A percentile compares a stretch with the other conserved stretches of the same genome.
Conservation (phyloP, 1,140 invertebrate species). For the Drosophila murphyi region DNA sequence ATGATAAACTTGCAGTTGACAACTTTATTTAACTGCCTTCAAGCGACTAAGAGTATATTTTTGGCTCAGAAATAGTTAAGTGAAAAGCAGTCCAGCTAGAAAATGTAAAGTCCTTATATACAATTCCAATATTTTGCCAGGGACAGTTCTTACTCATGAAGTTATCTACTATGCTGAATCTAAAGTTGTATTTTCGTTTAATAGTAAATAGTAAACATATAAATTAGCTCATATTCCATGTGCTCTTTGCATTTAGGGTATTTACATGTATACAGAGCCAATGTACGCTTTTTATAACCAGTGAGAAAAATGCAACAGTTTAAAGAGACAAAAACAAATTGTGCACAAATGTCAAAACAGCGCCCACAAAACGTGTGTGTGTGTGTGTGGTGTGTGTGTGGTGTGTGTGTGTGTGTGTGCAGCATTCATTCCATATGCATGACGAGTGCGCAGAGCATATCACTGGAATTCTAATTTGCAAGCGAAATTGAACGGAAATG, state of each 20-base stretch:
- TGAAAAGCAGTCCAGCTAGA: no score
- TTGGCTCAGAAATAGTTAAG: no score
- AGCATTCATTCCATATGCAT: conserved; percentile 69
- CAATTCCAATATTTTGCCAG: no score
- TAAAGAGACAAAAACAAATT: conserved; percentile 57
- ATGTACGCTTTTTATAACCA: conserved; percentile 32
- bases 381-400: background rate
- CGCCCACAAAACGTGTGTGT: conserved; percentile 31
- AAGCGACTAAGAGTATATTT: no score
- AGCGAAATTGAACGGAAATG: conserved; percentile 83
- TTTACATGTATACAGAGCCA: background rate
- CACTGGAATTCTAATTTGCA: conserved; percentile 82
- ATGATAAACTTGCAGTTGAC: no score
- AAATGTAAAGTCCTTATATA: no score
- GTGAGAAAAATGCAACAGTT: conserved; percentile 73
- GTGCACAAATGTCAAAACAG: conserved; percentile 59
- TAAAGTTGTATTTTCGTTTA: no score
- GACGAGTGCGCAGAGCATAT: conserved; percentile 68
- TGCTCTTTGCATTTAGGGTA: background rate
- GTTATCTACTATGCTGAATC: no score
- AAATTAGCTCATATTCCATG: background rate
- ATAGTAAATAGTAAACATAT: background rate
- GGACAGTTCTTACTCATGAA: no score
- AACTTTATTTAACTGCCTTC: no score
- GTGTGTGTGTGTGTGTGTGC: conserved; percentile 17